Evolutionary conservation across 1,140 invertebrate genomes (phyloP).

Genomic region (Bombus huntii): DNA sequence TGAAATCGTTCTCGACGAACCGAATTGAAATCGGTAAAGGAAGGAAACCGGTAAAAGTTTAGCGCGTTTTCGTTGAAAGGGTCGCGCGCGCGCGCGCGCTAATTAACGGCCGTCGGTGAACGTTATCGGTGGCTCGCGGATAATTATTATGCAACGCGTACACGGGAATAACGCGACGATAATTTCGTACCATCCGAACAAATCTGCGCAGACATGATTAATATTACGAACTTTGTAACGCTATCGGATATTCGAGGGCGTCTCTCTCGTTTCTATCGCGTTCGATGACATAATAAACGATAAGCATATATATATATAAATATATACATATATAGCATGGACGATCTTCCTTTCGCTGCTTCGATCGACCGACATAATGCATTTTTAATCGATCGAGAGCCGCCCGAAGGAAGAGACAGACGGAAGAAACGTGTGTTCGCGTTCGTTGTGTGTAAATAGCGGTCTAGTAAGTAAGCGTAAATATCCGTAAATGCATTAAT

Average conservation of each 20-base stretch:
- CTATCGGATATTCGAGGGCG: slow-evolving; percentile 24
- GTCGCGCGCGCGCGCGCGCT: slow-evolving; percentile 1
- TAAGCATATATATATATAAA: not conserved
- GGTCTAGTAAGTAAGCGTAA: not conserved
- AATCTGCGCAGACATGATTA: slow-evolving; percentile 57
- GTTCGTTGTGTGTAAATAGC: not conserved
- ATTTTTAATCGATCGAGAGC: not conserved
- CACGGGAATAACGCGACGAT: slow-evolving; percentile 46
- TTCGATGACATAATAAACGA: slow-evolving; percentile 13
- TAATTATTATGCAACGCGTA: slow-evolving; percentile 60
- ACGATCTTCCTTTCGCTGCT: not conserved
- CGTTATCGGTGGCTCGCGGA: slow-evolving; percentile 38
- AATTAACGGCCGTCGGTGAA: slow-evolving; percentile 51
- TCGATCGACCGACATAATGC: not conserved
- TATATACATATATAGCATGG: not conserved
- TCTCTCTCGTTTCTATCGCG: slow-evolving; percentile 1
- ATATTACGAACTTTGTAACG: slow-evolving; percentile 23
- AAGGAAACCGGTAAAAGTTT: not conserved
- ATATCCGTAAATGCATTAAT: slow-evolving; percentile 30
- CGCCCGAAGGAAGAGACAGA: not conserved
- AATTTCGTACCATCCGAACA: slow-evolving; percentile 56
- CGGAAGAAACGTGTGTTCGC: too few relatives aligned
- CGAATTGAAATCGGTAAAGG: not conserved
- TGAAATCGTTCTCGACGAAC: not conserved
- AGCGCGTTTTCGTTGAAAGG: slow-evolving; percentile 24